phyloP scores from a whole-genome alignment of 2,888 invertebrate genomes.

The Macaria liturata region DNA sequence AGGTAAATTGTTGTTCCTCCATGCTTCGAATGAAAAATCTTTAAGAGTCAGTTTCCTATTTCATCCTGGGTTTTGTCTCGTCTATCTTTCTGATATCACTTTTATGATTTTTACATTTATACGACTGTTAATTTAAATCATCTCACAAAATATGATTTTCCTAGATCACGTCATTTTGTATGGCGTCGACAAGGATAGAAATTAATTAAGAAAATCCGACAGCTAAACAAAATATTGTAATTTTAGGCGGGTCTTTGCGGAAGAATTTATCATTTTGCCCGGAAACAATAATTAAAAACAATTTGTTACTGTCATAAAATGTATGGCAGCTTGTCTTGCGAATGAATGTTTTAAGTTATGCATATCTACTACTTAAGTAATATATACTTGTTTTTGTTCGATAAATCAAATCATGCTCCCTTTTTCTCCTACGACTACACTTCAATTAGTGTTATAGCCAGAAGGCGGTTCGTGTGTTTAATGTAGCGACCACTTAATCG shows the following conservation, averaged over 20 bases:
- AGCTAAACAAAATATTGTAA: too few species aligned
- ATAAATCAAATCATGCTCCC: constrained; percentile 9
- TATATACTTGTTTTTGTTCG: neutral
- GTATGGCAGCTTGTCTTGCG: neutral
- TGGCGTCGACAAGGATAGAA: too few species aligned
- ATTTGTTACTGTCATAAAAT: constrained; percentile 9
- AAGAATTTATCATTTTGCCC: constrained; percentile 2
- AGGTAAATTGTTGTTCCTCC: too few species aligned
- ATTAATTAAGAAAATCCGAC: too few species aligned
- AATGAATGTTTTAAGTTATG: constrained; percentile 2
- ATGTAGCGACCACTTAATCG: constrained; percentile 23
- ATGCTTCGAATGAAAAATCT: too few species aligned
- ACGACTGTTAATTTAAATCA: too few species aligned
- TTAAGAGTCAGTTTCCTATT: too few species aligned
- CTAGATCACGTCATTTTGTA: too few species aligned
- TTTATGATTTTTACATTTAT: too few species aligned
- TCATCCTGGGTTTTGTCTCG: too few species aligned
- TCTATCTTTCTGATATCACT: too few species aligned
- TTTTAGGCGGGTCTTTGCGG: neutral
- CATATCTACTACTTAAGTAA: neutral
- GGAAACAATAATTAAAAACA: constrained; percentile 7
- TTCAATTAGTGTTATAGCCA: constrained; percentile 15
- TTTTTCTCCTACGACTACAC: constrained; percentile 2
- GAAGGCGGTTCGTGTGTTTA: constrained; percentile 23
- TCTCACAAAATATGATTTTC: too few species aligned